phyloP scores from a whole-genome alignment of 2,113 vertebrate genomes.

The Tenebrosternarchus preto region DNA sequence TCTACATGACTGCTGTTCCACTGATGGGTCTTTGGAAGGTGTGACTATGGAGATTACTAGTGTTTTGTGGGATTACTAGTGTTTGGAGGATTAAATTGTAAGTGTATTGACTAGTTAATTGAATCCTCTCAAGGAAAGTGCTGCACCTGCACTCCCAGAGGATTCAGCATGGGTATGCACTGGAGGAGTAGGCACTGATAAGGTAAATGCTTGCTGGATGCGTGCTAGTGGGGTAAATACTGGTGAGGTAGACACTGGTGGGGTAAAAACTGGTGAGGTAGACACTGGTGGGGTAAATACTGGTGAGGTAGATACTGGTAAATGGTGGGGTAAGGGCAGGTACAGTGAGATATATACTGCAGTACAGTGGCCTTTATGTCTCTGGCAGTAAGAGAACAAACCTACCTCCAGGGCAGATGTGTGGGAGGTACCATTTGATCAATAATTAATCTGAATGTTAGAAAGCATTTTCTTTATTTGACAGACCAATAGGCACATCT shows the following conservation, averaged over 20 bases:
- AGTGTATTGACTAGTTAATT: slow-evolving; percentile 70
- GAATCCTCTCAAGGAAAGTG: slow-evolving; percentile 65
- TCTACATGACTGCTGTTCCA: slow-evolving; percentile 57
- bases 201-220: not conserved
- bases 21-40: slow-evolving; percentile 57
- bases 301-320: not conserved
- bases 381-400: slow-evolving; percentile 53
- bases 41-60: slow-evolving; percentile 69
- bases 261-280: slow-evolving; percentile 16
- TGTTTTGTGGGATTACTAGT: slow-evolving; percentile 67
- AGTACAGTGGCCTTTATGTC: slow-evolving; percentile 59
- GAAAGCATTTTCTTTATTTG: slow-evolving; percentile 67
- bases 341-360: slow-evolving; percentile 11
- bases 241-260: not conserved
- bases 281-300: slow-evolving; percentile 19
- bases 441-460: slow-evolving; percentile 75
- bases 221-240: slow-evolving; percentile 19
- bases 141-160: not conserved
- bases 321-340: slow-evolving; percentile 30
- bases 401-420: not conserved
- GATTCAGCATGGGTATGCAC: not conserved
- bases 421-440: slow-evolving; percentile 61
- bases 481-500: slow-evolving; percentile 61
- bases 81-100: slow-evolving; percentile 70
- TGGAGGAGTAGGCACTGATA: not conserved